These are phyloP conservation scores for Leptinotarsa lineolata DNA, from an alignment of 1,140 invertebrate genomes.

Conservation along the genomic window DNA sequence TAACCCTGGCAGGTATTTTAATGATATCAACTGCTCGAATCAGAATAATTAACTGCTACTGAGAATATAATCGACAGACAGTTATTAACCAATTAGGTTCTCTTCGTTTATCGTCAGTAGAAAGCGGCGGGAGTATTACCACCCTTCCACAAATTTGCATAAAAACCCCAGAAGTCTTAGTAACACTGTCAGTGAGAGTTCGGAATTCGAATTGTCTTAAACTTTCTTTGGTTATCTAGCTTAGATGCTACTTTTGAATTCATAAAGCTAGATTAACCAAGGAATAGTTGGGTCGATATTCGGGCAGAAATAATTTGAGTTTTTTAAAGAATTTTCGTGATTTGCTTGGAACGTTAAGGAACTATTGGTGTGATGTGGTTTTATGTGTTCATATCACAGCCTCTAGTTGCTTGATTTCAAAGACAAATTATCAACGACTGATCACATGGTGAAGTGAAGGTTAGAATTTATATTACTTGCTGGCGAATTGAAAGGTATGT, in stretches of 20 bases:
- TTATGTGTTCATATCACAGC: conserved; percentile 61
- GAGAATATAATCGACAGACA: not conserved
- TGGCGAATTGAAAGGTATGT: no score
- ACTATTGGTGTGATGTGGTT: conserved; percentile 60
- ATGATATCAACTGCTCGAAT: no score
- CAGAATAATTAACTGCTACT: not conserved
- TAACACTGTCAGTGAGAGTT: not conserved
- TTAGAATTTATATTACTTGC: no score
- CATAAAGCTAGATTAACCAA: conserved; percentile 70
- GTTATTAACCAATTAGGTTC: conserved; percentile 10
- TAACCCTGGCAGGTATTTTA: no score
- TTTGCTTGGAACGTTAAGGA: conserved; percentile 51
- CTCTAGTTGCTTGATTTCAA: conserved; percentile 58
- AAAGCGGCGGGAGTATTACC: not conserved
- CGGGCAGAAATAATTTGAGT: not conserved
- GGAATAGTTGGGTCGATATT: conserved; percentile 55
- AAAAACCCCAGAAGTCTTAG: not conserved
- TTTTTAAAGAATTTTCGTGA: not conserved
- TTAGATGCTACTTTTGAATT: conserved; percentile 59
- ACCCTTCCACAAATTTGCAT: not conserved
- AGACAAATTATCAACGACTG: conserved; percentile 10
- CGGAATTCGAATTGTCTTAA: conserved; percentile 46
- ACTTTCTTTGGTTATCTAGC: conserved; percentile 66
- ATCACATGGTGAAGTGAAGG: no score
- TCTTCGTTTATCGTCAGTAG: not conserved